Conservation (phyloP, 2,113 vertebrate genomes). For the Hippolais icterina region DNA sequence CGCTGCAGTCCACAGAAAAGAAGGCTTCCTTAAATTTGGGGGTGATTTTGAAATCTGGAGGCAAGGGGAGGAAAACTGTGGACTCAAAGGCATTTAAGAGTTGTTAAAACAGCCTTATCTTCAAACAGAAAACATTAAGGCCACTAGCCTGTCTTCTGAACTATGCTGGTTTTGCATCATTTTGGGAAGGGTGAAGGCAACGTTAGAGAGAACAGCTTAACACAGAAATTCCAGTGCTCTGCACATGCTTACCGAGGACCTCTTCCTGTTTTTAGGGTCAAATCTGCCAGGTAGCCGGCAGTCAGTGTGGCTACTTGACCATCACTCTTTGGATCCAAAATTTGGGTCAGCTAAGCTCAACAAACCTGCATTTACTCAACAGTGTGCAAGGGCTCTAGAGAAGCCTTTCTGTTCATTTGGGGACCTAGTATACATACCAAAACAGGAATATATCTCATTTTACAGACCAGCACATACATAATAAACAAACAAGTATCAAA, state of each 20-base stretch:
- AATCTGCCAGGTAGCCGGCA: neutral
- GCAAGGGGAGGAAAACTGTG: slow-evolving; percentile 1
- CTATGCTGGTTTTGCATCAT: slow-evolving; percentile 42
- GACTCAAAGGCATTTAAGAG: neutral
- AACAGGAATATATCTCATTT: slow-evolving; percentile 64
- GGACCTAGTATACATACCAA: slow-evolving; percentile 66
- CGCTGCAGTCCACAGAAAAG: neutral
- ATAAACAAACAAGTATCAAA: slow-evolving; percentile 69
- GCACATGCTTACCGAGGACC: neutral
- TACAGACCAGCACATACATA: slow-evolving; percentile 67
- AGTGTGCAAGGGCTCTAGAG: slow-evolving; percentile 65
- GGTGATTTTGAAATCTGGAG: neutral
- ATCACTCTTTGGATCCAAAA: neutral
- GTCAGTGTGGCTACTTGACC: neutral
- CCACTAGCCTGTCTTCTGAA: slow-evolving; percentile 25
- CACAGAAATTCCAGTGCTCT: neutral
- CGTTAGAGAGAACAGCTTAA: neutral
- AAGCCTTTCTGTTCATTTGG: slow-evolving; percentile 70
- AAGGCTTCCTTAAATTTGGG: neutral
- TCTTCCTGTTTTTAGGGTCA: neutral
- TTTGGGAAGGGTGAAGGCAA: slow-evolving; percentile 52
- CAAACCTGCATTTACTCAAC: slow-evolving; percentile 35
- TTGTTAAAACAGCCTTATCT: neutral
- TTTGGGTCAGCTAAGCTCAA: slow-evolving; percentile 15
- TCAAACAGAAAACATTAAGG: neutral